phyloP scores from a whole-genome alignment of 1,140 invertebrate genomes.

The Saxidomus purpurata region DNA sequence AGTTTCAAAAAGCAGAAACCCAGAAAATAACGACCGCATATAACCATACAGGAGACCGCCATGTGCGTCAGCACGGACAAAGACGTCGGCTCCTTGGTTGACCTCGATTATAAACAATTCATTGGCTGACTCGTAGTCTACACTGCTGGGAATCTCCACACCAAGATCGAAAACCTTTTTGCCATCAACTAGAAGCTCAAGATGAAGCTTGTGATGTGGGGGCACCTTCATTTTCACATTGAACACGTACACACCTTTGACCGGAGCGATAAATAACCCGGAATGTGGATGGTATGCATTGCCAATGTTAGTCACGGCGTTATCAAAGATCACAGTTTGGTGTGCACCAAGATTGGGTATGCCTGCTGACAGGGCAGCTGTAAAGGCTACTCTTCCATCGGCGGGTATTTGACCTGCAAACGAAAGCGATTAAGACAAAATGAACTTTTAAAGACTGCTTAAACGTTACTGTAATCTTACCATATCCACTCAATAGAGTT shows the following conservation, averaged over 20 bases:
- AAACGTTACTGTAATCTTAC: too few relatives aligned
- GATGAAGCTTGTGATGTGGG: not conserved
- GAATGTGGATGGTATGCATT: slow-evolving; percentile 13
- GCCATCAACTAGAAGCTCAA: not conserved
- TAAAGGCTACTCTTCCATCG: slow-evolving; percentile 33
- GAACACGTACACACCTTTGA: slow-evolving; percentile 40
- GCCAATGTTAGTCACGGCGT: slow-evolving; percentile 38
- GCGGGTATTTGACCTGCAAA: not conserved
- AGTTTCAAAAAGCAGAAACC: slow-evolving; percentile 13
- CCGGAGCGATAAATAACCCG: slow-evolving; percentile 29
- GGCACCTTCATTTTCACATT: not conserved
- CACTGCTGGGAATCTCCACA: not conserved
- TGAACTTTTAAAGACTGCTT: too few relatives aligned
- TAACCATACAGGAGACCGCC: not conserved
- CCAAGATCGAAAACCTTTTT: not conserved
- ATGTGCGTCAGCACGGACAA: not conserved
- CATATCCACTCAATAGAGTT: too few relatives aligned
- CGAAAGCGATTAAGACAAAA: not conserved
- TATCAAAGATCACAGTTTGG: slow-evolving; percentile 40
- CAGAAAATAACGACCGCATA: slow-evolving; percentile 2
- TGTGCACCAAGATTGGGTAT: slow-evolving; percentile 32
- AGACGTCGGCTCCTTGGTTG: slow-evolving; percentile 13
- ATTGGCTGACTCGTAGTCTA: not conserved
- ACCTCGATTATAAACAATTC: not conserved
- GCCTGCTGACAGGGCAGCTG: not conserved